Evolutionary conservation across 1,140 invertebrate genomes (phyloP).

Genomic region (Atta cephalotes): DNA sequence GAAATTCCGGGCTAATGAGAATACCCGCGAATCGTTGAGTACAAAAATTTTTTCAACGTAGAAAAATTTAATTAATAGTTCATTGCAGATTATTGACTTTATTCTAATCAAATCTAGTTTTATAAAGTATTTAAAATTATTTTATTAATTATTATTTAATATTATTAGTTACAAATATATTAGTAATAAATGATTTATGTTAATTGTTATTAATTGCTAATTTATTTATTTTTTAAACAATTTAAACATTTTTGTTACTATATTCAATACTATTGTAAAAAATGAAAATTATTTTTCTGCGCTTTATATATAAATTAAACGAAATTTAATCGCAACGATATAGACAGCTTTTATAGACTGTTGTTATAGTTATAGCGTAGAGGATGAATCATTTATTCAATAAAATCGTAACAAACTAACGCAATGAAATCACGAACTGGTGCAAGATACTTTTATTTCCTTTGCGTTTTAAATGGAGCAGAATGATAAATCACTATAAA

Average conservation of each 20-base stretch:
- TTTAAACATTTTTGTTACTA: background rate
- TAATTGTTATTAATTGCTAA: background rate
- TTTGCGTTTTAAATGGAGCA: background rate
- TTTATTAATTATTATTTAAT: background rate
- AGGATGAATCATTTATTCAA: conserved; percentile 24
- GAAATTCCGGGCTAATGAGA: too few relatives aligned
- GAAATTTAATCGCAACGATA: conserved; percentile 1
- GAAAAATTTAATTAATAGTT: too few relatives aligned
- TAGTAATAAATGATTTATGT: too few relatives aligned
- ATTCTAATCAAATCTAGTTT: background rate
- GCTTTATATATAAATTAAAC: background rate
- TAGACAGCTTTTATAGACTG: background rate
- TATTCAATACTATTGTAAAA: background rate
- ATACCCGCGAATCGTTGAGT: too few relatives aligned
- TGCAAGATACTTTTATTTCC: conserved; percentile 10
- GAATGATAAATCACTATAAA: background rate
- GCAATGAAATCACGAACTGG: background rate
- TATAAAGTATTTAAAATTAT: background rate
- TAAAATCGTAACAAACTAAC: conserved; percentile 24
- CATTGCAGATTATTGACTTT: too few relatives aligned
- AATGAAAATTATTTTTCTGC: background rate
- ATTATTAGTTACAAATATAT: too few relatives aligned
- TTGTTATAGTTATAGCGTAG: background rate
- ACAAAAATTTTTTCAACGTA: too few relatives aligned
- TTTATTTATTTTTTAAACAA: background rate